Conservation (phyloP, 2,888 invertebrate genomes). For the Cabera pusaria region DNA sequence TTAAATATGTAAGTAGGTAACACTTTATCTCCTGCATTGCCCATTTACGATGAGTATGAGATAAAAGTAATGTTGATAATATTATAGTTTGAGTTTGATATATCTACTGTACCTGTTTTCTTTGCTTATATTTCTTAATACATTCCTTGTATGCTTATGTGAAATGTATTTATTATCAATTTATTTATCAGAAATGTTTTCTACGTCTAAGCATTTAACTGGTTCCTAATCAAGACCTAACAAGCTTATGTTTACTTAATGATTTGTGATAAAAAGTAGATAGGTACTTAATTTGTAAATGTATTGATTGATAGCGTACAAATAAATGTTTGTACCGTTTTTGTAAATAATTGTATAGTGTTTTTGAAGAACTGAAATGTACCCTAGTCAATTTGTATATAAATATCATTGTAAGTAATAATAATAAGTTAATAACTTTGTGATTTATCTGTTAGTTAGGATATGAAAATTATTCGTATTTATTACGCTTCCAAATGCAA, state of each 20-base stretch:
- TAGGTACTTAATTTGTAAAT: constrained; percentile 60
- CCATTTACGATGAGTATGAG: not conserved
- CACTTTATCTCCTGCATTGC: too few species aligned
- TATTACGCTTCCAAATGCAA: constrained; percentile 82
- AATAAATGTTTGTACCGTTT: constrained; percentile 41
- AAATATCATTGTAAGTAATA: constrained; percentile 55
- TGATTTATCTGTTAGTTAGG: constrained; percentile 80
- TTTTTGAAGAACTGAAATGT: constrained; percentile 81
- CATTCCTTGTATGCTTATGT: constrained; percentile 16
- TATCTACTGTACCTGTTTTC: constrained; percentile 10
- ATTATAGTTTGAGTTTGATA: not conserved
- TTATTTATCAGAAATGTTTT: constrained; percentile 28
- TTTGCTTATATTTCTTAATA: constrained; percentile 12
- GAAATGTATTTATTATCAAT: not conserved
- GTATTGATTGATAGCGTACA: too few species aligned
- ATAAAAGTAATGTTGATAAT: not conserved
- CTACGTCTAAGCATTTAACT: constrained; percentile 12
- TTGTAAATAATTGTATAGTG: constrained; percentile 59
- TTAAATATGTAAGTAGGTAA: too few species aligned
- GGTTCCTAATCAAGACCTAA: constrained; percentile 64
- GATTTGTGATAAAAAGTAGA: constrained; percentile 77
- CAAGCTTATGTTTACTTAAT: constrained; percentile 41
- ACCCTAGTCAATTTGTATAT: constrained; percentile 83
- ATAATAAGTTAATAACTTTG: constrained; percentile 74
- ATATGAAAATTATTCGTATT: constrained; percentile 75